Conservation (phyloP, 2,888 invertebrate species). For the Drosophila mulleri region DNA sequence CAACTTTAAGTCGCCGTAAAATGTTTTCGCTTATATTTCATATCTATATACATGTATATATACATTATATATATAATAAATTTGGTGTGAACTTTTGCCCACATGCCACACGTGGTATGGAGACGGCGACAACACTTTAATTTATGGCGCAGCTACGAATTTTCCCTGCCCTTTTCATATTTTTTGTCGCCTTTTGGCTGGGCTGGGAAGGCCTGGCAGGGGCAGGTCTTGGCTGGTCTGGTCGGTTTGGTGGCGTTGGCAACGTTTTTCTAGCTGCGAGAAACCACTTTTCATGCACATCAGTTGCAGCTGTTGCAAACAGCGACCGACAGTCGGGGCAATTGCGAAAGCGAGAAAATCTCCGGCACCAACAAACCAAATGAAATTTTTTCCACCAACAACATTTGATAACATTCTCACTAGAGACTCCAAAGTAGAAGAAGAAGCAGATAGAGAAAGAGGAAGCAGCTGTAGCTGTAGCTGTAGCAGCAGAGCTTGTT, state of each 20-base stretch:
- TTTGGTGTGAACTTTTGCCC: conserved; percentile 62
- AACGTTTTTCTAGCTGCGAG: conserved; percentile 53
- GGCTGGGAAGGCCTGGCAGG: neutral
- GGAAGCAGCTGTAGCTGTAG: neutral
- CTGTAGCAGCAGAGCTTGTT: conserved; percentile 64
- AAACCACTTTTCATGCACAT: conserved; percentile 82
- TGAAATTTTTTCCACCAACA: conserved; percentile 62
- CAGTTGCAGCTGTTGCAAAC: conserved; percentile 77
- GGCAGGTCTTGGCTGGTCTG: neutral
- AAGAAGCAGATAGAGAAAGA: neutral
- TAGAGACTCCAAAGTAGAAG: neutral
- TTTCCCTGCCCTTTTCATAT: conserved; percentile 42
- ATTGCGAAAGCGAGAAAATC: conserved; percentile 56
- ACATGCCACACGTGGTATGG: conserved; percentile 58
- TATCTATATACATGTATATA: too few species aligned
- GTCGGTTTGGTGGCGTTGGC: conserved; percentile 9
- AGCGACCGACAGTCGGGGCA: conserved; percentile 16
- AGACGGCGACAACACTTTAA: conserved; percentile 66
- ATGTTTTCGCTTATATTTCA: conserved; percentile 20
- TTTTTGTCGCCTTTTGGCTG: conserved; percentile 2
- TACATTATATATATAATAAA: conserved; percentile 58
- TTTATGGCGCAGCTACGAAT: conserved; percentile 70
- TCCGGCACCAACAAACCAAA: conserved; percentile 58
- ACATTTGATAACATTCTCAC: conserved; percentile 53
- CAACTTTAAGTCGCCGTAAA: conserved; percentile 18